Conservation (phyloP, 2,888 invertebrate genomes). For the Ochropleura leucogaster region DNA sequence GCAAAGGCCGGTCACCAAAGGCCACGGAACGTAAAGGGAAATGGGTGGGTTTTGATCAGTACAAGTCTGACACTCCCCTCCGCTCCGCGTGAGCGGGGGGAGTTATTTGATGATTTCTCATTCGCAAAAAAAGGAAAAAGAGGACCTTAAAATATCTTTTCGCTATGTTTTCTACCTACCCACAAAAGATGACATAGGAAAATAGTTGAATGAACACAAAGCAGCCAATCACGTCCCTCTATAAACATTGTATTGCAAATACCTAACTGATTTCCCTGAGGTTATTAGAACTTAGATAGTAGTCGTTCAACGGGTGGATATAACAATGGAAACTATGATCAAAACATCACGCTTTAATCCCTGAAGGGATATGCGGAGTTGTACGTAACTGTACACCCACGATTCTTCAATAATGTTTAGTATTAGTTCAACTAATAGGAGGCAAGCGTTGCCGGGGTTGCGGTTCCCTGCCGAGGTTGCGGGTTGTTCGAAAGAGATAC, state of each 20-base stretch:
- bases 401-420: not conserved
- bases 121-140: no score
- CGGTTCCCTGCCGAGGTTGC: no score
- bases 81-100: no score
- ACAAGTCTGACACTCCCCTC: no score
- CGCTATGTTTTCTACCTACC: not conserved
- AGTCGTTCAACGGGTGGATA: slow-evolving; percentile 11
- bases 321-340: slow-evolving; percentile 6
- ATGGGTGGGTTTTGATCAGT: no score
- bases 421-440: not conserved
- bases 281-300: slow-evolving; percentile 42
- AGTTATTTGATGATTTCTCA: no score
- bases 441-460: not conserved
- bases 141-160: no score
- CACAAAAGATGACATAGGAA: slow-evolving; percentile 2
- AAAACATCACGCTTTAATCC: not conserved
- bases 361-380: not conserved
- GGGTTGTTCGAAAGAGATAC: no score
- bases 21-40: no score
- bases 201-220: slow-evolving; percentile 16
- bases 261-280: slow-evolving; percentile 45
- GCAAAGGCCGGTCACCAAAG: no score
- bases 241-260: slow-evolving; percentile 54
- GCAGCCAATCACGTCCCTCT: slow-evolving; percentile 11
- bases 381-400: not conserved